Percentiles rank a stretch among this genome's conserved stretches.
Conservation (phyloP, 2,888 invertebrate genomes). For the Lasioglossum marginatum region DNA sequence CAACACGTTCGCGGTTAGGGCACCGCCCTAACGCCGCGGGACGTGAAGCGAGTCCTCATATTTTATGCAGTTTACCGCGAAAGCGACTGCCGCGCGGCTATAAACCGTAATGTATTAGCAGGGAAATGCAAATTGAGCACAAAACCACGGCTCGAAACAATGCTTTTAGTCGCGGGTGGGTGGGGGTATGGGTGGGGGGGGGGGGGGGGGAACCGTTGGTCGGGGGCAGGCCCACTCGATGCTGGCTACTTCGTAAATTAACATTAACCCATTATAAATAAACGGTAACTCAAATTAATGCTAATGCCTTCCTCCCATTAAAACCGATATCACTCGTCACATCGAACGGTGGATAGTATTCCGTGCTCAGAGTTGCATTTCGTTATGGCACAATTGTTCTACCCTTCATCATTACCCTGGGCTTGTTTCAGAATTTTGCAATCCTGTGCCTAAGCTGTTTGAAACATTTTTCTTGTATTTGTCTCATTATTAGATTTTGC, state of each 20-base stretch:
- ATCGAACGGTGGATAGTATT: slow-evolving; percentile 50
- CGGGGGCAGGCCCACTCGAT: slow-evolving; percentile 56
- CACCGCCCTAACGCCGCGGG: slow-evolving; percentile 65
- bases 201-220: slow-evolving; percentile 35
- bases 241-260: slow-evolving; percentile 80
- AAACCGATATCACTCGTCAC: slow-evolving; percentile 74
- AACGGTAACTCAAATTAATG: slow-evolving; percentile 82
- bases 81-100: slow-evolving; percentile 74
- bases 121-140: slow-evolving; percentile 82
- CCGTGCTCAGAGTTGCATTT: slow-evolving; percentile 32
- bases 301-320: slow-evolving; percentile 78
- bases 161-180: slow-evolving; percentile 77
- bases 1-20: slow-evolving; percentile 68
- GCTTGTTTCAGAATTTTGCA: slow-evolving; percentile 13
- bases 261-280: slow-evolving; percentile 82
- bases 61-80: slow-evolving; percentile 78
- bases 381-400: slow-evolving; percentile 44
- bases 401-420: slow-evolving; percentile 20
- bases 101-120: slow-evolving; percentile 81
- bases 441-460: background rate
- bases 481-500: background rate
- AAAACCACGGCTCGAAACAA: slow-evolving; percentile 82
- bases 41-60: slow-evolving; percentile 73
- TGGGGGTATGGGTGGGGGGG: slow-evolving; percentile 19
- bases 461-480: background rate